Evolutionary conservation across 2,113 vertebrate species (phyloP), one percentile per base, ranked within the genome.

Genomic region (Scytalopus superciliaris): DNA sequence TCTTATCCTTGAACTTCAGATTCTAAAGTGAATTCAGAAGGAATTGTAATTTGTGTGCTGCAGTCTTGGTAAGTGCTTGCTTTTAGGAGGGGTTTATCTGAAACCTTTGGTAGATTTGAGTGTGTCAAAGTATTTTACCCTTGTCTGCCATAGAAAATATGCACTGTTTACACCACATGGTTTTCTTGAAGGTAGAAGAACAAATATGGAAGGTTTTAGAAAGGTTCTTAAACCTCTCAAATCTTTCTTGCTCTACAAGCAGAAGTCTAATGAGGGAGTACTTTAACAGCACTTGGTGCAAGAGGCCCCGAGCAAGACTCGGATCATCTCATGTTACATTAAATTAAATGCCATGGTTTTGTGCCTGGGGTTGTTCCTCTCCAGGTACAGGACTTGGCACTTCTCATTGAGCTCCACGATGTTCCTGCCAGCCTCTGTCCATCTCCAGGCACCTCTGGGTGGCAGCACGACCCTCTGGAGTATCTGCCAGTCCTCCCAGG

Each of bases 391-490:
- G 55, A 69, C 33, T 64, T 68, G 17, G 12, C 23, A 22, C 5
- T 62, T 37, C 35, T 68, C 0, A 0, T 7, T 47, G 42, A 63
- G 31, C 55, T 77, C 78, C 14, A 1, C 3, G 24, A 10, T 42
- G 16, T 35, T 70, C 45, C 76, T 85, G 14, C 8, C 68, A 84
- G 63, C 73, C 40, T 74, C 56, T 68, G 39, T 85, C 47, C 74
- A 24, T 81, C 15, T 64, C 12, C 3, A 44, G 70, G 23, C 66
- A 37, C 60, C 50, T 67, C 66, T 68, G 57, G 47, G 60, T 67
- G 69, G 53, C 77, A 82, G 45, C 45, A 11, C 9, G 39, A 30
- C 23, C 33, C 28, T 74, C 68, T 30, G 60, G 44, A 15, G 25
- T 12, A 21, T 40, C 73, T 85, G 57, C 23, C 17, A 2, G 33